Percentiles rank a stretch among this genome's conserved stretches.
Evolutionary conservation across 2,888 invertebrate species (phyloP).

Genomic region (Luffia ferchaultella): DNA sequence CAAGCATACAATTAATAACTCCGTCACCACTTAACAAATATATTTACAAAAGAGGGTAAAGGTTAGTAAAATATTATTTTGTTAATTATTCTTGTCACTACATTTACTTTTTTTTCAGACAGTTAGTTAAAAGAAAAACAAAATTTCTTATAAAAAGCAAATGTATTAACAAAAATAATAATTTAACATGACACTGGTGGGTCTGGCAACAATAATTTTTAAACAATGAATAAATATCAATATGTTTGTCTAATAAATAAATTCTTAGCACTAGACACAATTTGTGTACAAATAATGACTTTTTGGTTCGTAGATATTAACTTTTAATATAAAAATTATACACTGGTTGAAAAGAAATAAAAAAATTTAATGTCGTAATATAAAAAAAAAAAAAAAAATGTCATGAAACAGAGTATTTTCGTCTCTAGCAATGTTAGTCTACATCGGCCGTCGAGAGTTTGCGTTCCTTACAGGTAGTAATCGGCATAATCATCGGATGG

Average conservation of each 20-base stretch:
- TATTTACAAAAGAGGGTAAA: slow-evolving; percentile 13
- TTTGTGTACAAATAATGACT: too few species aligned
- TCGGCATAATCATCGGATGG: too few species aligned
- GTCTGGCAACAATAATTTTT: too few species aligned
- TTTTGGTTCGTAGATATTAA: too few species aligned
- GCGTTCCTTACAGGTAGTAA: too few species aligned
- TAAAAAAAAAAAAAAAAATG: too few species aligned
- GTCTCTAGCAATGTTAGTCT: too few species aligned
- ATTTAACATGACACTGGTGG: slow-evolving; percentile 6
- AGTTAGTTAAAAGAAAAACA: slow-evolving; percentile 61
- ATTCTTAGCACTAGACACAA: background rate
- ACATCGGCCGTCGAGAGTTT: too few species aligned
- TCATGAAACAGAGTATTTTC: too few species aligned
- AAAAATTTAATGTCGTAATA: too few species aligned
- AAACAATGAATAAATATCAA: background rate
- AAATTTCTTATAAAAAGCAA: slow-evolving; percentile 41
- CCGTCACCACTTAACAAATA: background rate
- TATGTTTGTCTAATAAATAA: background rate
- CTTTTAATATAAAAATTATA: too few species aligned
- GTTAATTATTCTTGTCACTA: slow-evolving; percentile 47
- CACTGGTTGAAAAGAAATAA: too few species aligned
- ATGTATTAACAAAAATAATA: slow-evolving; percentile 64
- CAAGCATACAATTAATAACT: background rate
- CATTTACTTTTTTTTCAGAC: slow-evolving; percentile 51
- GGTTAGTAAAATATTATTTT: slow-evolving; percentile 20